Percentiles rank a stretch among this genome's conserved stretches.
Conservation (phyloP, 2,888 invertebrate genomes). For the Anticlea derivata region DNA sequence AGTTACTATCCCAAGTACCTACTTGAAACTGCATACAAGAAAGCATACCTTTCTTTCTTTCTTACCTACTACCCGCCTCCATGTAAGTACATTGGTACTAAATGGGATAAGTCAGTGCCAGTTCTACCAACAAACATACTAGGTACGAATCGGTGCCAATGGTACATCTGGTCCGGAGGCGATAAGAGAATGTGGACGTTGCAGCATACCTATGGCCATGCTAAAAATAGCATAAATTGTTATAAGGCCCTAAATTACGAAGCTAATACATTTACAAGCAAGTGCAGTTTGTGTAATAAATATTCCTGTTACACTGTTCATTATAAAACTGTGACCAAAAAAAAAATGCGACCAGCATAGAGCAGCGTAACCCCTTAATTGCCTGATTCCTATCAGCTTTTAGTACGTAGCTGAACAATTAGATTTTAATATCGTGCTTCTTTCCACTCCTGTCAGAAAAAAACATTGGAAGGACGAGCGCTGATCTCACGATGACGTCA, state of each 20-base stretch:
- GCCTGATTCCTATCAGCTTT: conserved; percentile 19
- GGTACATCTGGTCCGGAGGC: no score
- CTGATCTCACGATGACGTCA: conserved; percentile 67
- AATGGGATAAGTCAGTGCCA: no score
- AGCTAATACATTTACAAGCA: conserved; percentile 3
- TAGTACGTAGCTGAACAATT: conserved; percentile 29
- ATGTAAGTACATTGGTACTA: no score
- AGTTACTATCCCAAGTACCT: no score
- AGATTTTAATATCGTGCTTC: conserved; percentile 16
- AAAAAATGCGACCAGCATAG: not conserved
- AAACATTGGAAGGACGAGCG: conserved; percentile 39
- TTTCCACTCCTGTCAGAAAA: conserved; percentile 39
- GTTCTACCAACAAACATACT: no score
- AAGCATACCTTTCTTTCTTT: no score
- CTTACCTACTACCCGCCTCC: no score
- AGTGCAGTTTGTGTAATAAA: conserved; percentile 16
- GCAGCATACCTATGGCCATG: not conserved
- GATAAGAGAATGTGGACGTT: not conserved
- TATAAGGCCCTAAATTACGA: conserved; percentile 3
- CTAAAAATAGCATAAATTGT: conserved; percentile 13
- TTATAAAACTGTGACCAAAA: conserved; percentile 5
- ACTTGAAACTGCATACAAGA: no score
- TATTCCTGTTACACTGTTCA: conserved; percentile 13
- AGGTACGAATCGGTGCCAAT: no score
- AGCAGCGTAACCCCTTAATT: no score